These are phyloP conservation scores for Fringilla coelebs DNA, from an alignment of 2,797 vertebrate species.

Conservation along the genomic window DNA sequence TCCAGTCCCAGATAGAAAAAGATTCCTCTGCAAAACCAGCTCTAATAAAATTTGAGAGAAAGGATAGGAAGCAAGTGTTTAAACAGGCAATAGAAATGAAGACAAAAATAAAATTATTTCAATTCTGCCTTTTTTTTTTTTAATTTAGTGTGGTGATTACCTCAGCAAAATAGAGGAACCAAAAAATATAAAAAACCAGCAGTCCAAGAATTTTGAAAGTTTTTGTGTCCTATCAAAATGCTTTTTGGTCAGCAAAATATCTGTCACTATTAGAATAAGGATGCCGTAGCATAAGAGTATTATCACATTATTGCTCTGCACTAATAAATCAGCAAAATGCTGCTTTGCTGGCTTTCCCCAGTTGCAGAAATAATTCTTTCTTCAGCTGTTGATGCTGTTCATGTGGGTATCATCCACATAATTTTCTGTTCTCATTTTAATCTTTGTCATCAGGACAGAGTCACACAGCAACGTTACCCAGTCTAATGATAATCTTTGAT, in stretches of 20 bases:
- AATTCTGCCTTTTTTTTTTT: not conserved
- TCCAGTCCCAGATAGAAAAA: not conserved
- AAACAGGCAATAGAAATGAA: not conserved
- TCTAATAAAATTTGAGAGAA: not conserved
- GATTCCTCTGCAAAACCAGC: not conserved
- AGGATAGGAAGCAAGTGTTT: not conserved
- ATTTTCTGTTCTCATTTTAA: not conserved
- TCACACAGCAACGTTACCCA: not conserved
- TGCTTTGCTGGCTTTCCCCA: not conserved
- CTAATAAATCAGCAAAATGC: not conserved
- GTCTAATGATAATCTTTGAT: not conserved
- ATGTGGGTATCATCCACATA: not conserved
- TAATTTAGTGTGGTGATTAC: not conserved
- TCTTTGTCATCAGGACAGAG: not conserved
- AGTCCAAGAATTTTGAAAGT: not conserved
- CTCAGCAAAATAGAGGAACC: not conserved
- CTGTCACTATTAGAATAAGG: not conserved
- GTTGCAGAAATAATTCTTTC: not conserved
- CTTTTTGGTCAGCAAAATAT: not conserved
- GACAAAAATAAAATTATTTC: not conserved
- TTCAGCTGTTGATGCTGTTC: not conserved
- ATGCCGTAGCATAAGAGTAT: not conserved
- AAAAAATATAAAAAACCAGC: not conserved
- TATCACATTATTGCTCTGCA: not conserved
- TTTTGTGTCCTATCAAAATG: not conserved